Base-by-base conservation (phyloP, 1,140 invertebrate species). In the Stenopsyche tienmushanensis region DNA sequence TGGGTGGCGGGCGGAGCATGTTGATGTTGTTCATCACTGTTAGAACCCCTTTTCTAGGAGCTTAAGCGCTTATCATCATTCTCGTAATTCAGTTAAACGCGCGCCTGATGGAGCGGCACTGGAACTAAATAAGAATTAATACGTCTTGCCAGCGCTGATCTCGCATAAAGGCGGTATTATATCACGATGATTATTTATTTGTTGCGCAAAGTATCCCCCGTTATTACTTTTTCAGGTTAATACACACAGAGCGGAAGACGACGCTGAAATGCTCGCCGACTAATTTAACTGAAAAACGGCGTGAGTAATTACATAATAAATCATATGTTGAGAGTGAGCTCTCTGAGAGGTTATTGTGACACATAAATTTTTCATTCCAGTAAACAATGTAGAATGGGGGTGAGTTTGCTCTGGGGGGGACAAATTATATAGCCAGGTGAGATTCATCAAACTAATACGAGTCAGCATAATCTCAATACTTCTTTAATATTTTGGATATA, bases 211-310 rank as follows among this genome's bases (percentile, higher is more conserved):
- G 15, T 18, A 21, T 20, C 47, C 21, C 47, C 15, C 47, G 13
- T 23, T 23, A 17, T 23, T 20, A 10, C 17, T 9, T 20, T 17
- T 49, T 23, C 47, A 49, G 47, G 47, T 18, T 49, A 49, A 49
- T 49, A 23, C 15, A 20, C 13, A 13, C 1, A 9, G 47, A 10
- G 47, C 47, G 47, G 21, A 13, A 34, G 47, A 23, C 15, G 47
- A 23, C 47, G 47, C 47, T 13, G n/a, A n/a, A n/a, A 34, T 13
- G 5, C 5, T 34, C 29, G 29, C 29, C 5, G 47, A 18, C 47
- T 49, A 49, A 49, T 49, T 49, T 49, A 49, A 2, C 47, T 49
- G 47, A 49, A 49, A 49, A 49, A 49, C 21, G 47, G 47, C 47
- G n/a, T 49, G 15, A 49, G 47, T 49, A 49, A 49, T 49, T 49